Evolutionary conservation across 2,888 invertebrate genomes (phyloP), one percentile per base, ranked within the genome.

Genomic region (Eupithecia pulchellata): DNA sequence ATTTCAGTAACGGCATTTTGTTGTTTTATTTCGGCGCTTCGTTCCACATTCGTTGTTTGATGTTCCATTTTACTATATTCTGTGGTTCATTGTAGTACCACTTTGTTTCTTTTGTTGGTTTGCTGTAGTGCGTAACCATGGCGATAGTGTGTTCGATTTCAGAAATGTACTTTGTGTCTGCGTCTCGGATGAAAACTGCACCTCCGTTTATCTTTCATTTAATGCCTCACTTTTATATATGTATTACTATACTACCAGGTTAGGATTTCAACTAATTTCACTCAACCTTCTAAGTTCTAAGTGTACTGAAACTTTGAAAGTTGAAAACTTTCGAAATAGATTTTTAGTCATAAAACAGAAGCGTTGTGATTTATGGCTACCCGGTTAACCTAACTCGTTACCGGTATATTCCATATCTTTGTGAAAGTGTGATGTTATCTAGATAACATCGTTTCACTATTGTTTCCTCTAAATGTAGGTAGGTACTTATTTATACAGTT

Each of bases 21-120:
- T 81, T 78, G 81, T 82, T 83, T 82, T 82, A 84, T 86, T 88
- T 88, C 74, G 85, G 78, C 81, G 77, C 78, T 88, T 86, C 87
- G 92, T 89, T 90, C 90, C 90, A 92, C 91, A 92, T 89, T 92
- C 88, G 82, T 83, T 85, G 81, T 75, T 76, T 81, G 58, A 65
- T 57, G 47, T 55, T 65, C 55, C 25, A 61, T 65, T 32, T 61
- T 34, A 57, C 63, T 72, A 30, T 58, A 58, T 36, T 39, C 47
- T 68, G 57, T 17, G 58, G 42, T 64, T 66, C 29, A 20, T 27
- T 30, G 36, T 66, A 30, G 58, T 30, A 30, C 36, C 58, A 60
- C 34, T 60, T 14, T 68, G 57, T 11, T 55, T 57, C 39, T 62
- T 42, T 57, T 63, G 34, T 36, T 68, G 64, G 42, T 63, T 66